A percentile compares a stretch with the other conserved stretches of the same genome.
Evolutionary conservation across 2,113 vertebrate species (phyloP).

Genomic region (Actenoides lindsayi): DNA sequence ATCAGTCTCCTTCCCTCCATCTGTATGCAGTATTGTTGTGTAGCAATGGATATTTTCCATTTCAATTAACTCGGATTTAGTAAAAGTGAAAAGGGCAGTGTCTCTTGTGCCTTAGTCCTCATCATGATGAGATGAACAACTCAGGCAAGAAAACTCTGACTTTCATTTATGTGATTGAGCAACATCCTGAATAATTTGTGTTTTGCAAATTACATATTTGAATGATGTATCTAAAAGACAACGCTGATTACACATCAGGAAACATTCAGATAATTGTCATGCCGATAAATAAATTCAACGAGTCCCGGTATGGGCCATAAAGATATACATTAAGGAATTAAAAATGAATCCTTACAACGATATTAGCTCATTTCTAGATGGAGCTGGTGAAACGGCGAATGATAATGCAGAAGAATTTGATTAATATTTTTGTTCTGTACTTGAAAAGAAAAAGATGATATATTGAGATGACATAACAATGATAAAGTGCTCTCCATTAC

Average conservation of each 20-base stretch:
- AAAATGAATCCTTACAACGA: neutral
- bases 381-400: neutral
- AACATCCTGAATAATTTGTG: neutral
- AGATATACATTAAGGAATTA: neutral
- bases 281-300: neutral
- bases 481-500: conserved; percentile 5
- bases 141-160: neutral
- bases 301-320: neutral
- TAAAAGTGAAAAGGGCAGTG: neutral
- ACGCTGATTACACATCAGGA: neutral
- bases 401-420: neutral
- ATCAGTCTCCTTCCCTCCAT: neutral
- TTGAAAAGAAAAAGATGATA: conserved; percentile 27
- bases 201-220: neutral
- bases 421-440: conserved; percentile 12
- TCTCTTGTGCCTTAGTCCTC: neutral
- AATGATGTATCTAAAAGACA: neutral
- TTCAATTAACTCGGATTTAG: neutral
- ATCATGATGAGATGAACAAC: neutral
- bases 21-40: neutral
- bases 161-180: neutral
- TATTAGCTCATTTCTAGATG: conserved; percentile 10
- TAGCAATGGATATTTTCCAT: neutral
- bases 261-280: neutral
- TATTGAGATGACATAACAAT: neutral